Base-by-base conservation (phyloP, 2,797 vertebrate species). In the Sylvia borin region DNA sequence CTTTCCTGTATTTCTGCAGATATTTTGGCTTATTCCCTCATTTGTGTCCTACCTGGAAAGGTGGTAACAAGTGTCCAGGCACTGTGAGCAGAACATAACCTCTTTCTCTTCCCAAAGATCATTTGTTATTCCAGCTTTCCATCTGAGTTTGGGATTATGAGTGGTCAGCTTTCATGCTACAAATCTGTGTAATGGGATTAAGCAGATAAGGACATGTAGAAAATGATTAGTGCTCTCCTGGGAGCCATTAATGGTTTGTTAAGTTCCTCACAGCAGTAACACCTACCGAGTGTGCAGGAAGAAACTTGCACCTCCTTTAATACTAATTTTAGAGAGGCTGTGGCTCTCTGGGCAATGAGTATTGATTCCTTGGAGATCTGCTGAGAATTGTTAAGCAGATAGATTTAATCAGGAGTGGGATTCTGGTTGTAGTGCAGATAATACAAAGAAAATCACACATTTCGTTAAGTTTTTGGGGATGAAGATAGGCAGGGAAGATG, bases 371-470 rank as follows among this genome's bases (percentile, higher is more conserved):
- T 50, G 38, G 91, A 83, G 70, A 70, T 72, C 78, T 92, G 65
- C 32, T 31, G 81, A 58, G 78, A 83, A 61, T 55, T 67, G 32
- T 50, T 74, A 31, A 72, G 82, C 47, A 38, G 66, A 26, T 22
- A 91, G 75, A 38, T 88, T 62, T 91, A 80, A 82, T 76, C 93
- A 88, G 78, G 83, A 83, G 70, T 29, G 45, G 92, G 66, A 88
- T 88, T 76, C 72, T 71, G 84, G 53, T 25, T 82, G 70, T 48
- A 60, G 62, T 18, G 65, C 0, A 2, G 72, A 40, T 79, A 70
- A 90, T 47, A 45, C 58, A 34, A 14, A 45, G 85, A 70, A 90
- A 93, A 93, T 72, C 71, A 72, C 51, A 72, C 51, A n/a, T 95
- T 84, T 86, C 62, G 40, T 86, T 81, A 77, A 47, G 38, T 11